Conservation (phyloP, 2,888 invertebrate genomes). For the Brachynemurus nebulosus region DNA sequence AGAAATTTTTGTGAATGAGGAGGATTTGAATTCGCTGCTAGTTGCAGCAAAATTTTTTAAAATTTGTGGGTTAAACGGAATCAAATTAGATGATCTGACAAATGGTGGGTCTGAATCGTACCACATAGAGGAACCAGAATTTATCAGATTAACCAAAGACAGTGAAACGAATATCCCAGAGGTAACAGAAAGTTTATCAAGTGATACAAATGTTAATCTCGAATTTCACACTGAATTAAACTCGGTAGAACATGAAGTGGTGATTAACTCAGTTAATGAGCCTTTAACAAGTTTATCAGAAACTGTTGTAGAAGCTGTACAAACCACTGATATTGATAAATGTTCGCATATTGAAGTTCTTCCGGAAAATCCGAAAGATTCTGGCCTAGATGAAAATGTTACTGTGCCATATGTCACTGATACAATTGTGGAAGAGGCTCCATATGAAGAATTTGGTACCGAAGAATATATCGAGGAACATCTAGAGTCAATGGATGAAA, state of each 20-base stretch:
- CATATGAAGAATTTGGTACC: not conserved
- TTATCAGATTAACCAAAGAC: not conserved
- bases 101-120: not conserved
- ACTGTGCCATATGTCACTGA: not conserved
- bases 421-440: not conserved
- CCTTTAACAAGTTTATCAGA: too few species aligned
- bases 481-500: not conserved
- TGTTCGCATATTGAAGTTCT: not conserved
- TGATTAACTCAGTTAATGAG: not conserved
- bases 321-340: not conserved
- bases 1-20: constrained; percentile 31
- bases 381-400: not conserved
- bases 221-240: not conserved
- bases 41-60: constrained; percentile 7
- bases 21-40: constrained; percentile 2
- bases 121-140: constrained; percentile 2
- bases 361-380: not conserved
- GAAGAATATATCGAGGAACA: not conserved
- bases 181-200: not conserved
- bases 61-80: constrained; percentile 6
- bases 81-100: not conserved
- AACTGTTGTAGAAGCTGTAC: not conserved
- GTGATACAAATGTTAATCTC: not conserved
- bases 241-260: not conserved
- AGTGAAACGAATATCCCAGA: not conserved